Conservation (phyloP, 1,140 invertebrate genomes). For the Apis cerana region DNA sequence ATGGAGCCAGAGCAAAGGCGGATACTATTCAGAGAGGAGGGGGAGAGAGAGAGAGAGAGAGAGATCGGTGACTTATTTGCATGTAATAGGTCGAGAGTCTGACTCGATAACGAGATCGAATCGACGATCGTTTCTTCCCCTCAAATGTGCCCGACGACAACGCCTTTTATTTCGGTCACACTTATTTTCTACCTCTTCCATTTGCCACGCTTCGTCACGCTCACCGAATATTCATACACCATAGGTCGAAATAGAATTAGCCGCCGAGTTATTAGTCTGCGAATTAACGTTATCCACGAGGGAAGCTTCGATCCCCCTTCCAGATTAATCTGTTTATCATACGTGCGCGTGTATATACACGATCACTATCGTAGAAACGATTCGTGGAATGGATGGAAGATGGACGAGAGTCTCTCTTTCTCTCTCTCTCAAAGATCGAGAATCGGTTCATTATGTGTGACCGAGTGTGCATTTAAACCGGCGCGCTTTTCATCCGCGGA, state of each 20-base stretch:
- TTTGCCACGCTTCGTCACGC: background rate
- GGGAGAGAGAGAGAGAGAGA: conserved; percentile 49
- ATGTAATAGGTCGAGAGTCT: conserved; percentile 75
- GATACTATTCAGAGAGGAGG: conserved; percentile 52
- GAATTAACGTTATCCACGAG: background rate
- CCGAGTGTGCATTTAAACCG: conserved; percentile 33
- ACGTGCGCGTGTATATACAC: no score
- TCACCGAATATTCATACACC: background rate
- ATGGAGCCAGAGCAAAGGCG: conserved; percentile 55
- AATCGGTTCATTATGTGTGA: conserved; percentile 33
- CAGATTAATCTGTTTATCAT: no score
- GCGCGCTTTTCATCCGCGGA: conserved; percentile 28
- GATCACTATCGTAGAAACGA: background rate
- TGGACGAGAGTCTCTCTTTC: background rate
- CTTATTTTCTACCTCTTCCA: background rate
- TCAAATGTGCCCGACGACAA: background rate
- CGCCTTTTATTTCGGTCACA: conserved; percentile 1
- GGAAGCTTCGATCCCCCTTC: background rate
- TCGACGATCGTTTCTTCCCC: background rate
- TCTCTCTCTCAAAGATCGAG: background rate
- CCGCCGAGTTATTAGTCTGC: background rate
- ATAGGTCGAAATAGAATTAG: background rate
- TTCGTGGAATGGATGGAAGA: background rate
- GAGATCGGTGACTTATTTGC: conserved; percentile 77
- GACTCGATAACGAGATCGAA: conserved; percentile 64